phyloP scores from a whole-genome alignment of 2,888 invertebrate genomes.

The Ichneumon xanthorius region DNA sequence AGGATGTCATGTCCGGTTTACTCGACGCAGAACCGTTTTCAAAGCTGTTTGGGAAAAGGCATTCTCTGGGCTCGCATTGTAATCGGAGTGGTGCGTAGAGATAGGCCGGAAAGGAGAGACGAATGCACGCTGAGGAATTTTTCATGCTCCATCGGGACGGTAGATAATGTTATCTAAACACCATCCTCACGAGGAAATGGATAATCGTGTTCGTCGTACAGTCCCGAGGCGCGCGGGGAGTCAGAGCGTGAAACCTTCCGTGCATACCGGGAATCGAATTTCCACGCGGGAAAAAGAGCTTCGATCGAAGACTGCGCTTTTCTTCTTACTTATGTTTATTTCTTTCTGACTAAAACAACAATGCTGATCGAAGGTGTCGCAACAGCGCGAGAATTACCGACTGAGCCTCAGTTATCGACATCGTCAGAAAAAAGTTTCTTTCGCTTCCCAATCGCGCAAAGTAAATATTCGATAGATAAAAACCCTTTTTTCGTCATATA shows the following conservation, averaged over 20 bases:
- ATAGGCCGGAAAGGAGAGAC: background rate
- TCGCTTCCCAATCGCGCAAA: no score
- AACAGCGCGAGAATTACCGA: no score
- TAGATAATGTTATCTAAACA: conserved; percentile 48
- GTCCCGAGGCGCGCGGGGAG: background rate
- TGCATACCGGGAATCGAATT: conserved; percentile 16
- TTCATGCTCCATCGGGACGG: background rate
- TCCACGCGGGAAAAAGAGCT: background rate
- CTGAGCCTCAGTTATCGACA: no score
- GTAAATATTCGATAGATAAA: no score
- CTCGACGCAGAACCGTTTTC: background rate
- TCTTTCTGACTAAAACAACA: no score
- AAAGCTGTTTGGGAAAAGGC: conserved; percentile 17
- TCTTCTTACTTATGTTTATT: background rate
- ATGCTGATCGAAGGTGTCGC: no score
- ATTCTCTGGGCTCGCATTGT: conserved; percentile 17
- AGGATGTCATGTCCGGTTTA: background rate
- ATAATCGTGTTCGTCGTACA: conserved; percentile 13
- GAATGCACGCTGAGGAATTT: background rate
- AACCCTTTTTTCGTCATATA: background rate
- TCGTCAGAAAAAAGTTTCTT: no score
- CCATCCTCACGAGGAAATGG: conserved; percentile 13
- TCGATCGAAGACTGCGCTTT: conserved; percentile 7
- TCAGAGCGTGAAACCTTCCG: conserved; percentile 12
- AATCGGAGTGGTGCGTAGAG: background rate